Evolutionary conservation across 2,888 invertebrate species (phyloP).

Genomic region (Craniophora ligustri): DNA sequence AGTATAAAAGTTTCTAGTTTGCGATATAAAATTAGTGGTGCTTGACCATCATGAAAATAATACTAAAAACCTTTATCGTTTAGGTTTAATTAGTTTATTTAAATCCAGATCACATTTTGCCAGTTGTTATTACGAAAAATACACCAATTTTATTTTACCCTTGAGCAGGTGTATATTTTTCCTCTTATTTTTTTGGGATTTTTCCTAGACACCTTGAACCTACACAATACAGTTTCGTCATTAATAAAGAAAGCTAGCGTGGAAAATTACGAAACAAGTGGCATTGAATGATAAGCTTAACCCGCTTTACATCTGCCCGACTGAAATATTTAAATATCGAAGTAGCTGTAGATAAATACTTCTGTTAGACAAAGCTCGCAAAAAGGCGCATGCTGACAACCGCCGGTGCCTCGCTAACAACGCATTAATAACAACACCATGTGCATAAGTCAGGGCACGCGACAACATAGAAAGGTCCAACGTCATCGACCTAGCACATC

Average conservation of each 20-base stretch:
- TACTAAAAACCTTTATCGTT: no score
- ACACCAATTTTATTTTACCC: neutral
- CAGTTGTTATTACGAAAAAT: no score
- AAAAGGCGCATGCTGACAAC: conserved; percentile 68
- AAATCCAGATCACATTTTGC: no score
- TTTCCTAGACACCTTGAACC: neutral
- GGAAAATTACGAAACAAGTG: neutral
- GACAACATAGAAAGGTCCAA: conserved; percentile 83
- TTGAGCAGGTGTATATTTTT: neutral
- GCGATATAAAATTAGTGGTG: no score
- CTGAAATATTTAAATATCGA: neutral
- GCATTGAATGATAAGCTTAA: neutral
- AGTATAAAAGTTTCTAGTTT: no score
- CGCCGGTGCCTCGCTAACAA: conserved; percentile 53
- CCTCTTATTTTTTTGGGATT: neutral
- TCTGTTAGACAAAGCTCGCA: conserved; percentile 53
- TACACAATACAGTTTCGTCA: neutral
- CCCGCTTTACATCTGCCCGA: neutral
- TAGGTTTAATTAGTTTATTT: no score
- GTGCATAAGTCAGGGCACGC: conserved; percentile 70
- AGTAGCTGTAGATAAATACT: conserved; percentile 29
- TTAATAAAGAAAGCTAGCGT: neutral
- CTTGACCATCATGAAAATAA: no score
- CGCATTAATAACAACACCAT: conserved; percentile 65
- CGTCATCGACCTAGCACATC: conserved; percentile 81